These are phyloP conservation scores for Paraplagusia blochii DNA, from an alignment of 2,113 vertebrate genomes.

Conservation along the genomic window DNA sequence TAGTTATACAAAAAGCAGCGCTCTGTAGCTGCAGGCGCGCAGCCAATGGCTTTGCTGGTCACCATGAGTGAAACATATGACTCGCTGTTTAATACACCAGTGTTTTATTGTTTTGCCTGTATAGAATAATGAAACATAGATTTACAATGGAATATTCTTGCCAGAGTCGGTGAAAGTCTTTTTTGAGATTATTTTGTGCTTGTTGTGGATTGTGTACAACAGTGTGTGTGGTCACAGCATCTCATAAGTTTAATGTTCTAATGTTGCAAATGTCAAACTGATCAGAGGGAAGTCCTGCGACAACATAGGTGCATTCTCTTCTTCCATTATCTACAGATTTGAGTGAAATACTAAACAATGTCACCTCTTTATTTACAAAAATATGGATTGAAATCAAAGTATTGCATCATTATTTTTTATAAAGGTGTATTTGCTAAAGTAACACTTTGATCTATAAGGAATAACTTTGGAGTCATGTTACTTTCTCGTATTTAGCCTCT, in stretches of 20 bases:
- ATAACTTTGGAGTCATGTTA: too few species aligned
- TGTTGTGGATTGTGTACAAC: neutral
- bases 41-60: slow-evolving; percentile 48
- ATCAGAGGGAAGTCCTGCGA: neutral
- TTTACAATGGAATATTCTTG: slow-evolving; percentile 1
- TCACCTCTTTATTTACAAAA: too few species aligned
- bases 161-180: slow-evolving; percentile 19
- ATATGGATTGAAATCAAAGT: too few species aligned
- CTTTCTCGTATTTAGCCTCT: too few species aligned
- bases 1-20: slow-evolving; percentile 66
- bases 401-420: too few species aligned
- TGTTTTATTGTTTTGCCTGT: slow-evolving; percentile 29
- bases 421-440: too few species aligned
- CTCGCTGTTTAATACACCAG: slow-evolving; percentile 22
- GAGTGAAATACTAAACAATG: too few species aligned
- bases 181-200: slow-evolving; percentile 17
- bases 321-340: too few species aligned
- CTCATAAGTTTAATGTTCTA: slow-evolving; percentile 1
- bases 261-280: neutral
- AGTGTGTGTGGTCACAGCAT: neutral
- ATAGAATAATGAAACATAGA: slow-evolving; percentile 9
- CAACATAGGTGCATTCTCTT: too few species aligned
- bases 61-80: slow-evolving; percentile 33
- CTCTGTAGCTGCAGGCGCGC: slow-evolving; percentile 54
- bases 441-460: too few species aligned